phyloP scores from a whole-genome alignment of 2,113 vertebrate species.

The zebrafish (Danio rerio) region DNA sequence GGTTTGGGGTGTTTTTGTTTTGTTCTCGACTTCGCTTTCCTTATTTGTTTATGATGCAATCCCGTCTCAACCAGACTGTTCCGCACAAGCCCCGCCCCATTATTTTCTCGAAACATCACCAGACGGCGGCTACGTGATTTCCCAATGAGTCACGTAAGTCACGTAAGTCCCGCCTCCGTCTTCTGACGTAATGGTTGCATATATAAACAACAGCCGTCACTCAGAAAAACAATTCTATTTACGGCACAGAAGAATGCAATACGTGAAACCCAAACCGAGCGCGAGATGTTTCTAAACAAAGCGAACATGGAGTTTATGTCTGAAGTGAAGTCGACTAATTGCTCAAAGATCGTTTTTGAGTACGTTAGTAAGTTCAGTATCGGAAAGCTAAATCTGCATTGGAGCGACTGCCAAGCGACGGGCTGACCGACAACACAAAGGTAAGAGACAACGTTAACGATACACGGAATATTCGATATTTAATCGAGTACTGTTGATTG shows the following conservation, averaged over 20 bases:
- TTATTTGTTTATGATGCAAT: constrained; percentile 46
- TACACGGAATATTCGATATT: too few species aligned
- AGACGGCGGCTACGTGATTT: constrained; percentile 37
- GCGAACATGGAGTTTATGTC: background rate
- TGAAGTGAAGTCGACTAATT: constrained; percentile 16
- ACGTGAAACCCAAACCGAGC: background rate
- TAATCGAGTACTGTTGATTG: too few species aligned
- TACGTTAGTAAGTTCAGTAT: background rate
- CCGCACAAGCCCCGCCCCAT: background rate
- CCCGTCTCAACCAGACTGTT: constrained; percentile 13
- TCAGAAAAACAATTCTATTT: background rate
- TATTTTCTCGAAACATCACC: constrained; percentile 45
- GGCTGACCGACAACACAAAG: constrained; percentile 39
- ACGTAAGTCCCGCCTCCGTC: constrained; percentile 13
- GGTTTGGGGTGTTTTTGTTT: background rate
- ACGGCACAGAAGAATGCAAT: background rate
- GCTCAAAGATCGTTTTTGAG: background rate
- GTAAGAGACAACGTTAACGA: constrained; percentile 6
- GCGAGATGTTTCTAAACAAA: constrained; percentile 30
- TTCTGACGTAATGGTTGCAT: background rate
- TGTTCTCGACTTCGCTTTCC: constrained; percentile 31
- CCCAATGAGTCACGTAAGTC: background rate
- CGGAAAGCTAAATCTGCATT: constrained; percentile 21
- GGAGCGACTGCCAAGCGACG: constrained; percentile 57
- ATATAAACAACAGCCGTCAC: background rate